Base-by-base conservation (phyloP, 2,888 invertebrate species). In the Drosophila ochracea region DNA sequence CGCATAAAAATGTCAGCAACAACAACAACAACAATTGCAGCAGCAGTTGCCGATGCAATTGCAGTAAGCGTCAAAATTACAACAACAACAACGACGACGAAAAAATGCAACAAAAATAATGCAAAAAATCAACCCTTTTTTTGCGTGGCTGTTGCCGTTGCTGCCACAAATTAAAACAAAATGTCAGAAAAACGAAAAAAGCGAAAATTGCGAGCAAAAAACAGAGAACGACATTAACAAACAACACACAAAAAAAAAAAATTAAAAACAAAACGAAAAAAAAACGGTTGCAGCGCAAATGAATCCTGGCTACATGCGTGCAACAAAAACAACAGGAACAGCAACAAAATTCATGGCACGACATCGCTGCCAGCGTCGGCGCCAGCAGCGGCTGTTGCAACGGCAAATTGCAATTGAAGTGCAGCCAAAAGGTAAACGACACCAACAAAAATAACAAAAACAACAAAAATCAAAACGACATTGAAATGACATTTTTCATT, bases 401-500 rank as follows among this genome's bases (percentile, higher is more conserved):
- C 68, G 63, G 76, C 80, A 84, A 90, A 90, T 87, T 86, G 86
- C 86, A 89, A 84, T 82, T 88, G 89, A 86, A 85, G 85, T 89
- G 86, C 86, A 84, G 80, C 84, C 89, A 88, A 90, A 91, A 91
- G 90, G 91, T 91, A 91, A 91, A 91, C 83, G 90, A 91, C 90
- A 89, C 90, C 83, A 85, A 73, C 88, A 68, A 43, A 47, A 68
- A 53, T 39, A 43, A 31, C 62, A 54, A 35, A 50, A 66, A 39
- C 50, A 63, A 61, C 64, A 80, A 76, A 84, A 76, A 80, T 78
- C 80, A 80, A 81, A 82, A 78, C 91, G 89, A 90, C 91, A 91
- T 92, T 91, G 90, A 92, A 92, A 91, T 87, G 89, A 90, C 89
- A 90, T 88, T 91, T 91, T 86, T 82, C 85, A 84, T 87, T 82